Evolutionary conservation across 2,797 vertebrate genomes (phyloP).

Genomic region (Alfaro cultratus): DNA sequence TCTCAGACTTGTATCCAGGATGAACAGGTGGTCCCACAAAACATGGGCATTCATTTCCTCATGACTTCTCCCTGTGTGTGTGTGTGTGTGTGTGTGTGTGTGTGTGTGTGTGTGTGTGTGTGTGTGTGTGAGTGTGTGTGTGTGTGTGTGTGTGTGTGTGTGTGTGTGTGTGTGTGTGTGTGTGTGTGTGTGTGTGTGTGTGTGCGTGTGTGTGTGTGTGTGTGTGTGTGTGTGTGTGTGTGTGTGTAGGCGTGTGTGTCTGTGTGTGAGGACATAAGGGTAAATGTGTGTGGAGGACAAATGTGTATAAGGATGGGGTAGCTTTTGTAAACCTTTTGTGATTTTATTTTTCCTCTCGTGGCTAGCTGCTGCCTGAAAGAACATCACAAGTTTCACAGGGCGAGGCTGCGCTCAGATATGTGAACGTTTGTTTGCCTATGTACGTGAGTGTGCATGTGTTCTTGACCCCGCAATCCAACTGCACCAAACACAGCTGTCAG

Average conservation of each 20-base stretch:
- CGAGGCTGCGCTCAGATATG: slow-evolving; percentile 57
- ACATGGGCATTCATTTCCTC: slow-evolving; percentile 82
- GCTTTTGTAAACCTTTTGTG: slow-evolving; percentile 42
- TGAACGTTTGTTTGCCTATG: slow-evolving; percentile 52
- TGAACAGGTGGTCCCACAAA: slow-evolving; percentile 83
- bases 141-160: slow-evolving; percentile 24
- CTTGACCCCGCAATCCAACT: slow-evolving; percentile 73
- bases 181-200: neutral
- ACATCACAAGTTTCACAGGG: slow-evolving; percentile 74
- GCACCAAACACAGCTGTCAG: slow-evolving; percentile 75
- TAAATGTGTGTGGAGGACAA: neutral
- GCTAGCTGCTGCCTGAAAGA: slow-evolving; percentile 73
- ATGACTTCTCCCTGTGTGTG: slow-evolving; percentile 69
- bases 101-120: slow-evolving; percentile 12
- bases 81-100: slow-evolving; percentile 18
- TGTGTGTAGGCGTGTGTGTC: slow-evolving; percentile 5
- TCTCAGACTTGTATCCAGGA: slow-evolving; percentile 79
- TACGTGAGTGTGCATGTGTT: slow-evolving; percentile 64
- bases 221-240: neutral
- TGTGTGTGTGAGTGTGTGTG: slow-evolving; percentile 19
- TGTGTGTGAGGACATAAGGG: slow-evolving; percentile 25
- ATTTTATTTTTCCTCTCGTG: slow-evolving; percentile 23
- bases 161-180: slow-evolving; percentile 23
- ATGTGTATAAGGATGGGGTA: neutral
- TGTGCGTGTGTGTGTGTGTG: neutral